Conservation (phyloP, 2,797 vertebrate genomes). For the Rhadinocentrus ornatus region DNA sequence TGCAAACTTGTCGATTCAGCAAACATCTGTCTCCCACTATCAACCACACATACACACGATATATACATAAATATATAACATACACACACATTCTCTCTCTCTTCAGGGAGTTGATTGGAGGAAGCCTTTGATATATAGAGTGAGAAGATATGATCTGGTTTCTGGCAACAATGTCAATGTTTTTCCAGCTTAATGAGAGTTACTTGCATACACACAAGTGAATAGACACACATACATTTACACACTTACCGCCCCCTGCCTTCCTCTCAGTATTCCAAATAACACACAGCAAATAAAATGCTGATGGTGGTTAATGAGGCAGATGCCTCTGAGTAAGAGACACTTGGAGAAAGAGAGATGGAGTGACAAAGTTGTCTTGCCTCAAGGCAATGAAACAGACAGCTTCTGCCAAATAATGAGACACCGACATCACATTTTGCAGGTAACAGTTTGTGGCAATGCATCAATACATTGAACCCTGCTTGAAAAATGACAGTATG, state of each 20-base stretch:
- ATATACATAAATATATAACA: constrained; percentile 11
- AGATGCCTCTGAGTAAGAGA: constrained; percentile 68
- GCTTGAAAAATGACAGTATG: constrained; percentile 20
- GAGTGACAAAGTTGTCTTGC: constrained; percentile 42
- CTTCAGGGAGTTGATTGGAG: constrained; percentile 64
- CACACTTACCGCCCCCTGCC: constrained; percentile 39
- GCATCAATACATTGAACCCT: constrained; percentile 34
- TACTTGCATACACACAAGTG: constrained; percentile 39
- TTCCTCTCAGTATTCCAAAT: constrained; percentile 70
- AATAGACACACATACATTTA: constrained; percentile 18
- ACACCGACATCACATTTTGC: constrained; percentile 65
- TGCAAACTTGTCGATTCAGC: constrained; percentile 80
- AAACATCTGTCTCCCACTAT: constrained; percentile 81
- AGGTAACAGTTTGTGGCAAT: constrained; percentile 57
- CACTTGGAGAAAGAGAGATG: constrained; percentile 46
- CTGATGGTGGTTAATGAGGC: constrained; percentile 83
- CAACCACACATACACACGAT: constrained; percentile 20
- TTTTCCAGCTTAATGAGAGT: constrained; percentile 82
- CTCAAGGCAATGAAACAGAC: constrained; percentile 55
- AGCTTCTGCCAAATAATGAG: constrained; percentile 68
- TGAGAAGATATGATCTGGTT: constrained; percentile 65
- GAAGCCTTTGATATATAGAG: constrained; percentile 75
- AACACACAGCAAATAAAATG: constrained; percentile 73
- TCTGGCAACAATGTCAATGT: constrained; percentile 76
- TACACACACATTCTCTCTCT: constrained; percentile 30